A percentile compares a stretch with the other conserved stretches of the same genome.
phyloP scores from a whole-genome alignment of 1,140 invertebrate genomes.

The Bicyclus anynana region DNA sequence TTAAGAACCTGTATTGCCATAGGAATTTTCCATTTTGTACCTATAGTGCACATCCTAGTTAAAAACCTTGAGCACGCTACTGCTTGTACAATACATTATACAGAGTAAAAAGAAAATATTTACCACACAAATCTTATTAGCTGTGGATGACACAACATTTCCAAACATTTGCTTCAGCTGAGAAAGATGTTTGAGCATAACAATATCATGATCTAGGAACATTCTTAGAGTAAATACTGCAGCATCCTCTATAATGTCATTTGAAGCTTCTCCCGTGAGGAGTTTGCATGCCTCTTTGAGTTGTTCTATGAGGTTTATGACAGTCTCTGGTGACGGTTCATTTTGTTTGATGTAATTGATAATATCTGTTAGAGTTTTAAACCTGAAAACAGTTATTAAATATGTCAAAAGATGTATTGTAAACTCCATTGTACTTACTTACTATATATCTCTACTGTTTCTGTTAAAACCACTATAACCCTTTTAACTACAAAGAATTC shows the following conservation, averaged over 20 bases:
- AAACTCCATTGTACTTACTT: too few relatives aligned
- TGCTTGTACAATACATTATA: too few relatives aligned
- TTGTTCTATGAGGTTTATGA: slow-evolving; percentile 37
- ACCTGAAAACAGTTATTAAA: slow-evolving; percentile 37
- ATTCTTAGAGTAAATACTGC: slow-evolving; percentile 79
- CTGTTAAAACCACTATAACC: too few relatives aligned
- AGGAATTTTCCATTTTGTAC: too few relatives aligned
- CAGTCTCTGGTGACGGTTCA: slow-evolving; percentile 34
- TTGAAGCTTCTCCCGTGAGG: slow-evolving; percentile 65
- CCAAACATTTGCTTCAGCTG: slow-evolving; percentile 79
- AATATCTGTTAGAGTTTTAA: slow-evolving; percentile 58
- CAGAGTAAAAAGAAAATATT: neutral
- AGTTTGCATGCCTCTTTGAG: slow-evolving; percentile 56
- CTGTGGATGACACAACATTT: slow-evolving; percentile 60
- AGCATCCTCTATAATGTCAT: slow-evolving; percentile 81
- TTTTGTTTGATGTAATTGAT: slow-evolving; percentile 54
- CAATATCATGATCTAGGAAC: slow-evolving; percentile 79
- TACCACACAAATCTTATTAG: slow-evolving; percentile 78
- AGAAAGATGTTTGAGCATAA: slow-evolving; percentile 76
- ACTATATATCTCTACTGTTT: too few relatives aligned
- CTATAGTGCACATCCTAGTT: too few relatives aligned
- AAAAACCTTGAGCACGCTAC: too few relatives aligned
- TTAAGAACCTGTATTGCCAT: too few relatives aligned
- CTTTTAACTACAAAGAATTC: too few relatives aligned
- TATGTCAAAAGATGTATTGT: too few relatives aligned